A percentile compares a stretch with the other conserved stretches of the same genome.
Conservation (phyloP, 2,888 invertebrate genomes). For the Chloromyia formosa region DNA sequence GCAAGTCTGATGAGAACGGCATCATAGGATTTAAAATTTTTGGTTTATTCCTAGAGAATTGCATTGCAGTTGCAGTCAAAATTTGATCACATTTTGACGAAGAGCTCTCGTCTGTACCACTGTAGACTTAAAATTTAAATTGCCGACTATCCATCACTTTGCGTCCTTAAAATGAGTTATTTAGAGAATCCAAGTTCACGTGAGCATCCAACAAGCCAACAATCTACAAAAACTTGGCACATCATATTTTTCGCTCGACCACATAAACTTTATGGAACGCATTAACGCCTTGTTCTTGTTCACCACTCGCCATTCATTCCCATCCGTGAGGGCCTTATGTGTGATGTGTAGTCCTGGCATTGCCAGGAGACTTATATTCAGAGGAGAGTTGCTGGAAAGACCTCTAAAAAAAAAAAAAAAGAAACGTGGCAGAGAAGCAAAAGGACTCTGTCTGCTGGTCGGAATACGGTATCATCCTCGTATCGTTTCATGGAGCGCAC, state of each 20-base stretch:
- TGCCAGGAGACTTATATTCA: not conserved
- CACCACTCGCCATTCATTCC: not conserved
- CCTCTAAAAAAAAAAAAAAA: not conserved
- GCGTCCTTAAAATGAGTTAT: too few species aligned
- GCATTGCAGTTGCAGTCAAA: too few species aligned
- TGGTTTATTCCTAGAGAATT: too few species aligned
- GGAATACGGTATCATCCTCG: not conserved
- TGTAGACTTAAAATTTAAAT: too few species aligned
- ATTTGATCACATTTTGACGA: too few species aligned
- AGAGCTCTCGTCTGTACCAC: too few species aligned
- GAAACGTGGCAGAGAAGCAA: not conserved
- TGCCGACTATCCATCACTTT: too few species aligned
- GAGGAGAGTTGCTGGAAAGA: not conserved
- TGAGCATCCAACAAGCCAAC: too few species aligned
- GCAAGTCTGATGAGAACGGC: too few species aligned
- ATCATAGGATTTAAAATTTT: too few species aligned
- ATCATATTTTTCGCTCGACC: conserved; percentile 5
- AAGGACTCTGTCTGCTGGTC: not conserved
- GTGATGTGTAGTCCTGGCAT: too few species aligned
- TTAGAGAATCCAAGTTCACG: too few species aligned
- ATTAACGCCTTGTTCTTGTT: not conserved
- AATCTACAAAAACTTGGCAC: not conserved
- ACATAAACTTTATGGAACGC: conserved; percentile 1
- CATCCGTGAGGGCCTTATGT: not conserved
- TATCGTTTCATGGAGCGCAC: not conserved